A percentile compares a stretch with the other conserved stretches of the same genome.
phyloP scores from a whole-genome alignment of 1,140 invertebrate species.

The Drosophila prosaltans region DNA sequence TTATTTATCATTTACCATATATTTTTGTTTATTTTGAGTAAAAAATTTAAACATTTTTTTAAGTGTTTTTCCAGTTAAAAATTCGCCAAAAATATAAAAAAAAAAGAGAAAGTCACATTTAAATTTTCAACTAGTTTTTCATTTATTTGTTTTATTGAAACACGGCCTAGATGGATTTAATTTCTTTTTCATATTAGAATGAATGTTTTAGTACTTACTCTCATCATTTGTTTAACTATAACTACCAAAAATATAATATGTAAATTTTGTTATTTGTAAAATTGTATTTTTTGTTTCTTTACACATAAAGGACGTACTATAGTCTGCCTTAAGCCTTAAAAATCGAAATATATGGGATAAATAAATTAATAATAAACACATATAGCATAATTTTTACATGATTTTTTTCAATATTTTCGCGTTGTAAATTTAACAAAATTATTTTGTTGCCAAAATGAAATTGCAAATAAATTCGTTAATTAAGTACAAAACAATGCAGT shows the following conservation, averaged over 20 bases:
- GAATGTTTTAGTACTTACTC: slow-evolving; percentile 34
- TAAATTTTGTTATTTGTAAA: slow-evolving; percentile 46
- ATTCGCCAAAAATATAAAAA: neutral
- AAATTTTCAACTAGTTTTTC: slow-evolving; percentile 37
- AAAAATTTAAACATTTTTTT: too few relatives aligned
- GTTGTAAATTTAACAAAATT: slow-evolving; percentile 67
- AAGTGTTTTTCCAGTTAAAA: too few relatives aligned
- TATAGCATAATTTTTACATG: slow-evolving; percentile 45
- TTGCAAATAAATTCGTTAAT: slow-evolving; percentile 63
- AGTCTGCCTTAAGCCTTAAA: slow-evolving; percentile 53
- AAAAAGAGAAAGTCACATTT: neutral
- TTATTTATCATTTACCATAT: too few relatives aligned
- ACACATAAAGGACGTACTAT: slow-evolving; percentile 41
- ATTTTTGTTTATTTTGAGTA: too few relatives aligned
- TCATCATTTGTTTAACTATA: slow-evolving; percentile 47
- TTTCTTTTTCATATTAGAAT: neutral
- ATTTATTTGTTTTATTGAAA: slow-evolving; percentile 67
- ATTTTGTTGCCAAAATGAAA: slow-evolving; percentile 70
- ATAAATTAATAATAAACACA: slow-evolving; percentile 32
- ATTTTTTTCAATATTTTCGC: slow-evolving; percentile 50
- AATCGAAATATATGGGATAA: slow-evolving; percentile 30
- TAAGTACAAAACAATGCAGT: slow-evolving; percentile 66
- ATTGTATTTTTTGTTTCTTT: slow-evolving; percentile 40
- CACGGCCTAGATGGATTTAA: slow-evolving; percentile 43
- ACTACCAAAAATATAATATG: slow-evolving; percentile 45